Evolutionary conservation across 2,113 vertebrate species (phyloP), one percentile per base, ranked within the genome.

Genomic region (Pandion haliaetus): DNA sequence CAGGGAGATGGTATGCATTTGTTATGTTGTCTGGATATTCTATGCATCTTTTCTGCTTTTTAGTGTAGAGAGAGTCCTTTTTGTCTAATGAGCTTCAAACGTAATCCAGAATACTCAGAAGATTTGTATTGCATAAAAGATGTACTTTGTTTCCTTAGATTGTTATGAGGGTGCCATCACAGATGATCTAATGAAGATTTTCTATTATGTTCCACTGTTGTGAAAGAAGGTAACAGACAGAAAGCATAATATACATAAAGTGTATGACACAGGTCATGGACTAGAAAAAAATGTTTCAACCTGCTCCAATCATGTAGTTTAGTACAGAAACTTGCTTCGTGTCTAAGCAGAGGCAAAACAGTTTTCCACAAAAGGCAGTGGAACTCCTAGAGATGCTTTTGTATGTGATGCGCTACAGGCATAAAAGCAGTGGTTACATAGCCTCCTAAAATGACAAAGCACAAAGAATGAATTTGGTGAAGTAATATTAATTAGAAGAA

Each of bases 401-500:
- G 9, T 49, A 18, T 81, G 20, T 62, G 40, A 84, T 78, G 19
- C 42, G 17, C 57, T 78, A 63, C 38, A 79, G 54, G 28, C 36
- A 49, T 71, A 93, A 82, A 69, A 91, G 10, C 10, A 42, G 17
- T 17, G 21, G 14, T 54, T 82, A 6, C 19, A 45, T 12, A 84
- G 28, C 6, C 7, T 85, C 31, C 49, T 86, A 76, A 95, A 82
- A 80, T 73, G 44, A 71, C 57, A 86, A 71, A 77, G 29, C n/a
- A 77, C 4, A 7, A 49, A 77, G 73, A 44, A 79, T 45, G 17
- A 88, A 65, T 69, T 80, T 78, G 3, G 44, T 10, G 3, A 80
- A 79, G 26, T 36, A 90, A 86, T 45, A 78, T 86, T 91, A 82
- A 82, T 81, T 74, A 85, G 13, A 67, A 85, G 34, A 91, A 74